phyloP scores from a whole-genome alignment of 1,140 invertebrate genomes.

The Pseudomyrmex pallidus region DNA sequence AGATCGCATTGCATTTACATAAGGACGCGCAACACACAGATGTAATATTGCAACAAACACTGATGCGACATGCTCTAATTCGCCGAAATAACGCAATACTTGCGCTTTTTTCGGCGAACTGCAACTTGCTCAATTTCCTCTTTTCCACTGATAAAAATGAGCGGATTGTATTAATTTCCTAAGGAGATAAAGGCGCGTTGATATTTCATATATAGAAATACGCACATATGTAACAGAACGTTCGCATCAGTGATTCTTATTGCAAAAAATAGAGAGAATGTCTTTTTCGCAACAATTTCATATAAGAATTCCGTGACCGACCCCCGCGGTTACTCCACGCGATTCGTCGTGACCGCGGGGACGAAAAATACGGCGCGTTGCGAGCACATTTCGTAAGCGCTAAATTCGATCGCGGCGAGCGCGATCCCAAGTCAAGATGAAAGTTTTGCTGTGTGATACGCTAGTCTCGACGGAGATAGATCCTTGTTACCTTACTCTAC shows the following conservation, averaged over 20 bases:
- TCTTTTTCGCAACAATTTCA: not conserved
- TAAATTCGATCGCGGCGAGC: conserved; percentile 18
- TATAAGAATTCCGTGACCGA: not conserved
- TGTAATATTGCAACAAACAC: conserved; percentile 1
- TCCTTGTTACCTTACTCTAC: conserved; percentile 18
- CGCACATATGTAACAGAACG: too few relatives aligned
- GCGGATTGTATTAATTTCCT: too few relatives aligned
- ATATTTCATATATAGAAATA: conserved; percentile 4
- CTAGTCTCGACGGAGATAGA: conserved; percentile 25
- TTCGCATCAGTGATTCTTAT: too few relatives aligned
- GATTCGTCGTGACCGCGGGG: conserved; percentile 10
- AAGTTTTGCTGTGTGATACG: conserved; percentile 68
- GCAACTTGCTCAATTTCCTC: not conserved
- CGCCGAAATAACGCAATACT: not conserved
- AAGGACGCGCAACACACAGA: not conserved
- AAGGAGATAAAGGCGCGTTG: not conserved
- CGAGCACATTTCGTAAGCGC: conserved; percentile 3
- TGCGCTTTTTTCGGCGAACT: not conserved
- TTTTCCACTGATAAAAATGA: not conserved
- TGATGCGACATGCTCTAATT: conserved; percentile 17
- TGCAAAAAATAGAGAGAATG: too few relatives aligned
- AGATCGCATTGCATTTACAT: not conserved
- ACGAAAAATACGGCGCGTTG: conserved; percentile 27
- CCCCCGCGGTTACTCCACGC: not conserved
- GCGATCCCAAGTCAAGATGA: conserved; percentile 64